Base-by-base conservation (phyloP, 1,140 invertebrate genomes). In the Cyclina sinensis region DNA sequence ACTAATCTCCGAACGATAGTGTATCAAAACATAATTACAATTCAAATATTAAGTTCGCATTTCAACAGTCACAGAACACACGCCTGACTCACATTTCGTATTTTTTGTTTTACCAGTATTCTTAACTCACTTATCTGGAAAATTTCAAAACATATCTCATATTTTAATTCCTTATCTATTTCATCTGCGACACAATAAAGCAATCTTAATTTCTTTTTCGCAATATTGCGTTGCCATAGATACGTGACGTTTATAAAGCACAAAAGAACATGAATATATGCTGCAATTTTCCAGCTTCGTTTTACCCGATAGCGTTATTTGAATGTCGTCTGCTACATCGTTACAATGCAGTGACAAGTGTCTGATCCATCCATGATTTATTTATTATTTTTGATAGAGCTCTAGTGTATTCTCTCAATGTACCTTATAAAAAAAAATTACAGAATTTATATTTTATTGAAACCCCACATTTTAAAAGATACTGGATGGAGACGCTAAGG, bases 231-330 rank as follows among this genome's bases (percentile, higher is more conserved):
- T 87, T 80, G 24, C 85, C 76, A 87, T 87, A 80, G 85, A n/a
- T 65, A 87, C 85, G 76, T 87, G 85, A 79, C 85, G 76, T 86
- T 87, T 87, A 83, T 87, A 80, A 87, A 87, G 76, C 85, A 80
- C 85, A 80, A 48, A 80, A 65, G 48, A 87, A 87, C 85, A 80
- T 62, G 85, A 87, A 87, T 79, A 87, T 87, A 87, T 87, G 74
- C 85, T 78, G 76, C 85, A 62, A 87, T 86, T 59, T 79, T 87
- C 85, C 57, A 70, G 73, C 76, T 80, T 48, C 62, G 51, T 86
- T 87, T 80, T 51, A 37, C 57, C 76, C 76, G 46, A 59, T 79
- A 76, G 85, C 74, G 54, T 76, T 73, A 54, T 80, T 68, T 78
- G 78, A 87, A 87, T 87, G 85, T 78, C 85, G 73, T 87, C 76